These are phyloP conservation scores for Notechis scutatus DNA, from an alignment of 2,113 vertebrate species.

Conservation along the genomic window DNA sequence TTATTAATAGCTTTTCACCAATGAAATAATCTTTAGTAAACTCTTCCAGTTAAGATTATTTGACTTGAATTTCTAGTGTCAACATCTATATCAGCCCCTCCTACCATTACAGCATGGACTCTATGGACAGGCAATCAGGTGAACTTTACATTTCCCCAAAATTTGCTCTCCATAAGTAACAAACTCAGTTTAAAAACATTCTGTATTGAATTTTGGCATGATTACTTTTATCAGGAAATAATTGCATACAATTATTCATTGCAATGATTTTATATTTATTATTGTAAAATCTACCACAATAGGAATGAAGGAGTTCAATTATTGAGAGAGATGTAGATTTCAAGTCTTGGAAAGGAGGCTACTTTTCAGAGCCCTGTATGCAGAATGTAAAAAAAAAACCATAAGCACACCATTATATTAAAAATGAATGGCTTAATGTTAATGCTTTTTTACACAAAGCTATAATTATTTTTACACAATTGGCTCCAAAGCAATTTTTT, in stretches of 20 bases:
- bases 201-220: background rate
- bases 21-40: background rate
- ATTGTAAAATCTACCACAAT: background rate
- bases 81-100: background rate
- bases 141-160: background rate
- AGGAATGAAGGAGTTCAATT: slow-evolving; percentile 4
- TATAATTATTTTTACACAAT: background rate
- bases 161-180: background rate
- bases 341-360: background rate
- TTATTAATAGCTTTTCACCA: background rate
- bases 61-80: background rate
- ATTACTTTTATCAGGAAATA: background rate
- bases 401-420: background rate
- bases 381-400: slow-evolving; percentile 20
- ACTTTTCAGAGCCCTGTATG: background rate
- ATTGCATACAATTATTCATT: background rate
- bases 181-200: background rate
- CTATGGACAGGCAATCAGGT: background rate
- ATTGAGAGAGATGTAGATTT: slow-evolving; percentile 6
- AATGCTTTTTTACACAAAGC: slow-evolving; percentile 2
- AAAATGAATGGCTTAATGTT: slow-evolving; percentile 27
- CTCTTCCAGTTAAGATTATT: background rate
- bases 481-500: slow-evolving; percentile 35
- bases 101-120: background rate
- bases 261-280: background rate